These are phyloP conservation scores for Cremastinae sp. DNA, from an alignment of 2,888 invertebrate genomes.

Conservation along the genomic window DNA sequence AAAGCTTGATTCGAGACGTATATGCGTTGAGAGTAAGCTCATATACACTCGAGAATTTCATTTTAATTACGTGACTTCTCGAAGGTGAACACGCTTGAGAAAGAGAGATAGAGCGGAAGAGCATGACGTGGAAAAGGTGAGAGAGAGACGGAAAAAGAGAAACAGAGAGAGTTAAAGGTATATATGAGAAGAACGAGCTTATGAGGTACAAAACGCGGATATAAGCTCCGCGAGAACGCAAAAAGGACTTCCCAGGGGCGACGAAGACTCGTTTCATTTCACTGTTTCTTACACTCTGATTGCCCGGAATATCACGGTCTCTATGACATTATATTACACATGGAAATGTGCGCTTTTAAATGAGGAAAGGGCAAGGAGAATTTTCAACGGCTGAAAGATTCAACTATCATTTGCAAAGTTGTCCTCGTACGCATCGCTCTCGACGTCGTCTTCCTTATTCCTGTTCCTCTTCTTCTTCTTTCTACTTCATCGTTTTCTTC, in stretches of 20 bases:
- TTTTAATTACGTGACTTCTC: conserved; percentile 66
- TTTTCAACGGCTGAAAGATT: neutral
- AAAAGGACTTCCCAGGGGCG: neutral
- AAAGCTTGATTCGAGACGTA: conserved; percentile 48
- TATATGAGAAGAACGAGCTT: conserved; percentile 35
- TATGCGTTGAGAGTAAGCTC: conserved; percentile 56
- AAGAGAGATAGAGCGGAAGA: conserved; percentile 10
- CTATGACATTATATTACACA: conserved; percentile 9
- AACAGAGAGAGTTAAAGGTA: too few relatives aligned
- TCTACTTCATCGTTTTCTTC: neutral
- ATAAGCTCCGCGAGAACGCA: conserved; percentile 2
- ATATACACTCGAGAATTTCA: conserved; percentile 66
- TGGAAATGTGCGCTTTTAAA: conserved; percentile 8
- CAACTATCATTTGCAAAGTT: conserved; percentile 5
- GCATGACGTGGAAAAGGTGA: conserved; percentile 16
- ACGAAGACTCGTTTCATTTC: conserved; percentile 45
- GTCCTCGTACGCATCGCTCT: neutral
- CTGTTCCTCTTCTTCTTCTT: too few relatives aligned
- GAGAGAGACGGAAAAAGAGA: conserved; percentile 44
- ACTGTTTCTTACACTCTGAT: conserved; percentile 41
- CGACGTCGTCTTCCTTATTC: neutral
- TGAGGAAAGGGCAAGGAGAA: neutral
- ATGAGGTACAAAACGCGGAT: conserved; percentile 7
- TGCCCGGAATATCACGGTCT: conserved; percentile 11
- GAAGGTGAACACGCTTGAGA: conserved; percentile 10